Percentiles rank a stretch among this genome's conserved stretches.
These are phyloP conservation scores for Chrysopa pallens DNA, from an alignment of 1,140 invertebrate species.

Conservation along the genomic window DNA sequence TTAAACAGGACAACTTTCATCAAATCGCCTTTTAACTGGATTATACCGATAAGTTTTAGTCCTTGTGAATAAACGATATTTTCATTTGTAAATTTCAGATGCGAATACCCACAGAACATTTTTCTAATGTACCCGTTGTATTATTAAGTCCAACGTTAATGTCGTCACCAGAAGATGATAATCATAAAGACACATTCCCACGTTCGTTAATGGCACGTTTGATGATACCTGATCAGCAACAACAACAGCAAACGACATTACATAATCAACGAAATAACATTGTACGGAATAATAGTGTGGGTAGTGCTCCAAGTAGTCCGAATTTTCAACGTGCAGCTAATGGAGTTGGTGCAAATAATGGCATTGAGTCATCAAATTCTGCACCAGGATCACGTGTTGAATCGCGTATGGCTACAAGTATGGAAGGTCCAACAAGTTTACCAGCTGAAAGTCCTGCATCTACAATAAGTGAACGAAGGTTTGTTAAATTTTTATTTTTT, in stretches of 20 bases:
- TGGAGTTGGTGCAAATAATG: conserved; percentile 11
- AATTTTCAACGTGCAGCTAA: conserved; percentile 24
- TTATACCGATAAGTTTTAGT: too few species aligned
- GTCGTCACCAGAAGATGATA: conserved; percentile 42
- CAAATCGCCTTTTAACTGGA: background rate
- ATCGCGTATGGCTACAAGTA: conserved; percentile 25
- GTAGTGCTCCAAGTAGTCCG: conserved; percentile 47
- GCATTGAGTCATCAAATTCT: conserved; percentile 13
- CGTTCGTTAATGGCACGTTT: conserved; percentile 39
- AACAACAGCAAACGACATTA: conserved; percentile 2
- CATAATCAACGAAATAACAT: too few species aligned
- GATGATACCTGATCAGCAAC: conserved; percentile 29
- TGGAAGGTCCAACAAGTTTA: conserved; percentile 32
- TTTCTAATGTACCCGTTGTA: conserved; percentile 86
- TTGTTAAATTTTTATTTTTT: too few species aligned
- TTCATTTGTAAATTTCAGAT: conserved; percentile 39
- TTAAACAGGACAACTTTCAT: background rate
- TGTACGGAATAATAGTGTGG: conserved; percentile 24
- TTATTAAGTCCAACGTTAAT: conserved; percentile 70
- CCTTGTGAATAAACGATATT: too few species aligned
- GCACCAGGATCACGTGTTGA: conserved; percentile 23
- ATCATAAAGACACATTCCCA: conserved; percentile 33
- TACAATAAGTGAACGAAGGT: conserved; percentile 8
- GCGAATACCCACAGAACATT: conserved; percentile 89
- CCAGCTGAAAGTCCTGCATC: conserved; percentile 15